A percentile compares a stretch with the other conserved stretches of the same genome.
Conservation (phyloP, 2,113 vertebrate species). For the Heteronetta atricapilla region DNA sequence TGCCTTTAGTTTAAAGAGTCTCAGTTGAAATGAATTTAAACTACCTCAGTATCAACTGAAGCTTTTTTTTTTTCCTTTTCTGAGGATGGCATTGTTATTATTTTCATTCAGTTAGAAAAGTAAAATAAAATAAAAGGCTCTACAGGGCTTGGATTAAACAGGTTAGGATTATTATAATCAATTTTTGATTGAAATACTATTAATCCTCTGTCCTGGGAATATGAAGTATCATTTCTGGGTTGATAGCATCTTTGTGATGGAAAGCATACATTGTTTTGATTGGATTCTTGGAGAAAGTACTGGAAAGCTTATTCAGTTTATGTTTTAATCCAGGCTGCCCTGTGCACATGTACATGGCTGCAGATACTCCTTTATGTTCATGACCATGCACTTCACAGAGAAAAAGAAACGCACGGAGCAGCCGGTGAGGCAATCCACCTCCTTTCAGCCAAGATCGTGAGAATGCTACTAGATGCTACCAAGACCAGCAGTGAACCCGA, state of each 20-base stretch:
- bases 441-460: background rate
- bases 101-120: conserved; percentile 1
- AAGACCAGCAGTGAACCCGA: accelerated
- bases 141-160: background rate
- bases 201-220: conserved; percentile 43
- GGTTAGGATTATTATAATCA: conserved; percentile 33
- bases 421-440: background rate
- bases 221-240: background rate
- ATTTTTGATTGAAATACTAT: conserved; percentile 47
- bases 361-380: background rate
- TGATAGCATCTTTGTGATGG: conserved; percentile 16
- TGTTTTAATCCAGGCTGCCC: background rate
- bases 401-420: background rate
- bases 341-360: accelerated
- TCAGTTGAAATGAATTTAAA: background rate
- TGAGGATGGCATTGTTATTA: background rate
- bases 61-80: background rate
- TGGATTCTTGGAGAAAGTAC: background rate
- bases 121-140: background rate
- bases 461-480: background rate
- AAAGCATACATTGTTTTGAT: conserved; percentile 11
- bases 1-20: conserved; percentile 1
- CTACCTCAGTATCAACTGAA: background rate
- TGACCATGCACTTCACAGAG: background rate
- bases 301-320: background rate